Base-by-base conservation (phyloP, 2,113 vertebrate genomes). In the Chloroceryle aenea region DNA sequence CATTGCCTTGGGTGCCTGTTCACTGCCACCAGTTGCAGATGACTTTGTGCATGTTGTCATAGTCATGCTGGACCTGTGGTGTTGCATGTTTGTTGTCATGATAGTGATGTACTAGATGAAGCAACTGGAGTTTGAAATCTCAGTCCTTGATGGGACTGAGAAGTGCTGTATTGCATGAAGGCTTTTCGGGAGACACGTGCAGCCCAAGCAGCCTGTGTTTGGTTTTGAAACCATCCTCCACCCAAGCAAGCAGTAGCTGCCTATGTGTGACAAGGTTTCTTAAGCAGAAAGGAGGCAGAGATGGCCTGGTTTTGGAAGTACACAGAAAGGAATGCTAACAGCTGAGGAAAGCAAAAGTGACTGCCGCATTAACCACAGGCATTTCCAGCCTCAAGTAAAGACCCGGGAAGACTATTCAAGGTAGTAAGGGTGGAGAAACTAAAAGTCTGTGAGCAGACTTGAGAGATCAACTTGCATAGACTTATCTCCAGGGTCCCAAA, bases 401-500 rank as follows among this genome's bases (percentile, higher is more conserved):
- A 58, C 8, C 16, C 36, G 17, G 29, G 20, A 73, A 55, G 5
- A 34, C 23, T 47, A 5, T 9, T 17, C 18, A 67, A 67, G 13
- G 26, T 18, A 14, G 3, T 25, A 63, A 85, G 32, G 6, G 32
- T 9, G 42, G 18, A 77, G n/a, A 67, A 71, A 69, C 59, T 48
- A 27, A 67, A 18, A 18, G 19, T 40, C 47, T 63, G 13, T 40
- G 30, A 71, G 43, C 14, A 64, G 23, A n/a, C n/a, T 0, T 45
- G 30, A n/a, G 20, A 43, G 17, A 48, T 48, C 6, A 40, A 74
- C 61, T 20, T 61, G 26, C 19, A 15, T 1, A 42, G 22, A 36
- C 6, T 0, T 0, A 11, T 10, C 36, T 61, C 36, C 66, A 42
- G 25, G 12, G 14, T 22, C 67, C 32, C 1, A 0, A 34, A 27